phyloP scores from a whole-genome alignment of 2,888 invertebrate species.

The Sinhomidia bicolor region DNA sequence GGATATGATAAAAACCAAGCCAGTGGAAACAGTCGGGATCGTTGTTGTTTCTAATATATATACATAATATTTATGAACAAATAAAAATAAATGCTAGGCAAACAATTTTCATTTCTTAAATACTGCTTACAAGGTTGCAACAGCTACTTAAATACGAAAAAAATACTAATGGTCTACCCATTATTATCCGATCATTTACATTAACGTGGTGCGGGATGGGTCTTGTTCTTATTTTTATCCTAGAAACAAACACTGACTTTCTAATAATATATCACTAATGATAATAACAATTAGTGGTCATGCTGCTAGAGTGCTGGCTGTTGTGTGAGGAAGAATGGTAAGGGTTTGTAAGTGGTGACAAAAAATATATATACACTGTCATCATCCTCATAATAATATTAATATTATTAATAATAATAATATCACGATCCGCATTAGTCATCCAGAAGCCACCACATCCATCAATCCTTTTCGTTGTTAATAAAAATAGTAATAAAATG shows the following conservation, averaged over 20 bases:
- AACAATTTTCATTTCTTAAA: neutral
- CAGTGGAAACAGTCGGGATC: neutral
- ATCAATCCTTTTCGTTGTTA: neutral
- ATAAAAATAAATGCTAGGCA: neutral
- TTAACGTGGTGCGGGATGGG: neutral
- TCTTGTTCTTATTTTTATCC: slow-evolving; percentile 19
- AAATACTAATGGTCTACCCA: neutral
- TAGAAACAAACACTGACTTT: slow-evolving; percentile 3
- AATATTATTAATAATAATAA: too few species aligned
- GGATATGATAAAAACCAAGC: neutral
- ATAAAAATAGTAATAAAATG: neutral
- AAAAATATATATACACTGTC: slow-evolving; percentile 24
- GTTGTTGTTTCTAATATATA: neutral
- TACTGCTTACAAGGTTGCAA: neutral
- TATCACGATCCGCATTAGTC: slow-evolving; percentile 14
- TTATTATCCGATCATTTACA: neutral
- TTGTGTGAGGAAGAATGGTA: neutral
- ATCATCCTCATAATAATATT: too few species aligned
- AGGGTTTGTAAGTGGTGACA: slow-evolving; percentile 32
- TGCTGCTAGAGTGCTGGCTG: neutral
- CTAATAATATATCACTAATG: slow-evolving; percentile 21
- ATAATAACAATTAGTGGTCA: slow-evolving; percentile 21
- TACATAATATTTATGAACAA: neutral
- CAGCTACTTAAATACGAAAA: neutral
- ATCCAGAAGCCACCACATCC: neutral